Evolutionary conservation across 2,797 vertebrate genomes (phyloP).

Genomic region (Morus bassanus): DNA sequence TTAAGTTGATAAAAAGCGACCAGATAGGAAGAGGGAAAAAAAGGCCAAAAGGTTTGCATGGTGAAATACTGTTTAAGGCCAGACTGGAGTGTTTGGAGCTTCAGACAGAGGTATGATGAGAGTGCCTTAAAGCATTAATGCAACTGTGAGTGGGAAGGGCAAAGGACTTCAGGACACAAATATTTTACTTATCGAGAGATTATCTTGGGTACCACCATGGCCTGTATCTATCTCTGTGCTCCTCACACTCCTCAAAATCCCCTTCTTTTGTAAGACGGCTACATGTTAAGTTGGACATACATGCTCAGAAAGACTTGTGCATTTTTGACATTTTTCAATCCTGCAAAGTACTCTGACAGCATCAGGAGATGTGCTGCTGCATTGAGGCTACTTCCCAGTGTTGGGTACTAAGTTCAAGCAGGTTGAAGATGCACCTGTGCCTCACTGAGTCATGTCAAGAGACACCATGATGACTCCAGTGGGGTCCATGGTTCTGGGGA

Average conservation of each 20-base stretch:
- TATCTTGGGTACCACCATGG: neutral
- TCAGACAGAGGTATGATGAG: neutral
- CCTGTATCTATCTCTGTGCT: neutral
- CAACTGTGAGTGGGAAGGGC: neutral
- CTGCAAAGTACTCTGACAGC: neutral
- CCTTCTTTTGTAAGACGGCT: neutral
- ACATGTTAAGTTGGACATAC: neutral
- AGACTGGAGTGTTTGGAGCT: neutral
- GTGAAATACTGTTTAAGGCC: constrained; percentile 34
- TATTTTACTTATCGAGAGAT: neutral
- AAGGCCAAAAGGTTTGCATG: constrained; percentile 33
- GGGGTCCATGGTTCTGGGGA: neutral
- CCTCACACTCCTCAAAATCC: neutral
- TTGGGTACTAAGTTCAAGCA: too few species aligned
- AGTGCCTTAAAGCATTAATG: neutral
- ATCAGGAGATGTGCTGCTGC: rapidly evolving
- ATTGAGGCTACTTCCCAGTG: neutral
- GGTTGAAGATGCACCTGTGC: neutral
- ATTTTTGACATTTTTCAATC: neutral
- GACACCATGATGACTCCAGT: rapidly evolving
- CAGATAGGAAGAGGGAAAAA: neutral
- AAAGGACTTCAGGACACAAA: neutral
- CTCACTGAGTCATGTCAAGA: rapidly evolving
- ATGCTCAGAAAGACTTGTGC: neutral
- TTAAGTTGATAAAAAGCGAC: constrained; percentile 59